A percentile compares a stretch with the other conserved stretches of the same genome.
phyloP scores from a whole-genome alignment of 2,113 vertebrate species.

The Malurus alboscapulatus region DNA sequence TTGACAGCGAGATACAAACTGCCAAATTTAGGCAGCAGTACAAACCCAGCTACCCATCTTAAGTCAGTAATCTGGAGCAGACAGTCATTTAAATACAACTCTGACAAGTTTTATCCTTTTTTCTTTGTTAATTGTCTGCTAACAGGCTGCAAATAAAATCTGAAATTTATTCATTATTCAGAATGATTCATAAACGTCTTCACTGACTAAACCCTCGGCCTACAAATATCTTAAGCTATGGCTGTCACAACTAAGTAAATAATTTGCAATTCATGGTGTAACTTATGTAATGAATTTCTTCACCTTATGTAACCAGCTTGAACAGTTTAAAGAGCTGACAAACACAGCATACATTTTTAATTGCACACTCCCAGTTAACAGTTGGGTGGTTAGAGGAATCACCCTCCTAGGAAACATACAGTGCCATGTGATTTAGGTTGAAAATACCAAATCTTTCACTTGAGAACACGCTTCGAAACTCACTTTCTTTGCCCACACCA shows the following conservation, averaged over 20 bases:
- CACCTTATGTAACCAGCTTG: slow-evolving; percentile 27
- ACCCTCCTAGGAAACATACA: not conserved
- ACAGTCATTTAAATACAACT: slow-evolving; percentile 38
- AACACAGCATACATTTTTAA: slow-evolving; percentile 43
- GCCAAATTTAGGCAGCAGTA: slow-evolving; percentile 1
- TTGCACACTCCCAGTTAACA: not conserved
- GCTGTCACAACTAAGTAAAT: slow-evolving; percentile 26
- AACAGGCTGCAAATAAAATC: slow-evolving; percentile 7
- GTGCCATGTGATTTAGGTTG: not conserved
- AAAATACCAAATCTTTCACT: not conserved
- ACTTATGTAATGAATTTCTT: slow-evolving; percentile 31
- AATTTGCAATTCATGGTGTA: slow-evolving; percentile 38
- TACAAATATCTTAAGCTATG: slow-evolving; percentile 48
- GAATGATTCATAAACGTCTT: slow-evolving; percentile 43
- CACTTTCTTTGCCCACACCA: not conserved
- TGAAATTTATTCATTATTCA: slow-evolving; percentile 55
- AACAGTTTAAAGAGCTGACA: slow-evolving; percentile 34
- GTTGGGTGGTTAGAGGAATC: slow-evolving; percentile 20
- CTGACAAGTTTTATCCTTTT: slow-evolving; percentile 30
- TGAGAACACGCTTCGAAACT: not conserved
- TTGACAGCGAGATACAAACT: not conserved
- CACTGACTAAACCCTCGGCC: not conserved
- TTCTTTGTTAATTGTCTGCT: slow-evolving; percentile 40
- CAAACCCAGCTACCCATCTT: not conserved
- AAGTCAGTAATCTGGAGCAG: slow-evolving; percentile 14